These are phyloP conservation scores for Triplophysa rosa DNA, from an alignment of 2,113 vertebrate genomes.

Conservation along the genomic window DNA sequence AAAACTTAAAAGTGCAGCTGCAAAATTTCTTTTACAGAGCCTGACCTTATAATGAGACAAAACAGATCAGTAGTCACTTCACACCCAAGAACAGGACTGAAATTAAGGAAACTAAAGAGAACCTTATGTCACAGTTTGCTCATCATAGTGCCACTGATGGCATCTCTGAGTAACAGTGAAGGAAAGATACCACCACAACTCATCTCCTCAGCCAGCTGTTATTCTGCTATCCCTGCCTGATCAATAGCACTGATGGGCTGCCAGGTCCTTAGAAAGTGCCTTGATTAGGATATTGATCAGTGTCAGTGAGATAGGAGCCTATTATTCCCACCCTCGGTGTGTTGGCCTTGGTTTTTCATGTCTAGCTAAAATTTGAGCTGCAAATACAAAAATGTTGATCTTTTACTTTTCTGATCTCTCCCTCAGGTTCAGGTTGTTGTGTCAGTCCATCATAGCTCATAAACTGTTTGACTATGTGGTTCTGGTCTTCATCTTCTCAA, in stretches of 20 bases:
- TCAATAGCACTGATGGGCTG: constrained; percentile 50
- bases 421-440: constrained; percentile 89
- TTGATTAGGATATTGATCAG: constrained; percentile 60
- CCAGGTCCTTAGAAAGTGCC: constrained; percentile 48
- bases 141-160: constrained; percentile 1
- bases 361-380: neutral
- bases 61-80: constrained; percentile 4
- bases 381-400: neutral
- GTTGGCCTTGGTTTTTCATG: constrained; percentile 16
- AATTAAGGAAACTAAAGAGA: constrained; percentile 7
- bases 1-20: neutral
- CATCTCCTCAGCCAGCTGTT: constrained; percentile 12
- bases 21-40: neutral
- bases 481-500: constrained; percentile 96
- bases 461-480: constrained; percentile 97
- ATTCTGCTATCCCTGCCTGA: constrained; percentile 37
- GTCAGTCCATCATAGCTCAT: constrained; percentile 94
- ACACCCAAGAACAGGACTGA: neutral
- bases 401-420: neutral
- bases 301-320: constrained; percentile 35
- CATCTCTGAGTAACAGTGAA: constrained; percentile 5
- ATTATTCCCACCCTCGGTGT: constrained; percentile 44
- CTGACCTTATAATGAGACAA: neutral
- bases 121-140: constrained; percentile 25
- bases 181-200: constrained; percentile 5